These are phyloP conservation scores for Thysanoteuthis rhombus DNA, from an alignment of 2,888 invertebrate genomes.

Conservation along the genomic window DNA sequence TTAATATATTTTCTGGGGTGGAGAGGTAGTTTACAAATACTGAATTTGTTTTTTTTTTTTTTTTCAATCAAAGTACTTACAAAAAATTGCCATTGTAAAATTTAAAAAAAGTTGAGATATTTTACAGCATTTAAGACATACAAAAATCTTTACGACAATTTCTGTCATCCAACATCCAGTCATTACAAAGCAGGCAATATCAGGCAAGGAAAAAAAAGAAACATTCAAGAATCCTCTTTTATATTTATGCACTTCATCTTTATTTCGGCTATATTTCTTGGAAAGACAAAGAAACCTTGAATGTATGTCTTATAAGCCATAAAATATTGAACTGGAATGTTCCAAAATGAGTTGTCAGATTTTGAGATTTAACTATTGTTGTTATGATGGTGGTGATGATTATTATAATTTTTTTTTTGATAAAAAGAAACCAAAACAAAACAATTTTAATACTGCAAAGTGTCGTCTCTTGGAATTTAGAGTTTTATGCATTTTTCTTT, in stretches of 20 bases:
- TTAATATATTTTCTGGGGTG: background rate
- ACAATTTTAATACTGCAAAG: background rate
- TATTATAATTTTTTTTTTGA: background rate
- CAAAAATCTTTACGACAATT: background rate
- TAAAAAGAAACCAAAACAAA: background rate
- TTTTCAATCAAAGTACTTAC: background rate
- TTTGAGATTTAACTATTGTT: background rate
- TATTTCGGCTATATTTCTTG: background rate
- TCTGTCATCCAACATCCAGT: background rate
- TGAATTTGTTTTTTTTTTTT: background rate
- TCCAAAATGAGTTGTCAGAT: background rate
- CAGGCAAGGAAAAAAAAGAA: background rate
- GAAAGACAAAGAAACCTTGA: background rate
- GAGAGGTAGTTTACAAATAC: background rate
- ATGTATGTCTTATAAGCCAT: background rate
- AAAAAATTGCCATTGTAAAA: background rate
- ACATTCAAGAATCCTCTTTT: too few relatives aligned
- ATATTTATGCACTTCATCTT: background rate
- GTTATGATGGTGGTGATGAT: background rate
- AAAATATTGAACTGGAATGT: background rate
- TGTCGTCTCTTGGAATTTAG: background rate
- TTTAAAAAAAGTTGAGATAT: background rate
- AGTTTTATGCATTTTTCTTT: background rate
- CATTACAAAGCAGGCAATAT: background rate
- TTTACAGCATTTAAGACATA: conserved; percentile 12